These are phyloP conservation scores for Chlorops oryzae DNA, from an alignment of 1,140 invertebrate species.

Conservation along the genomic window DNA sequence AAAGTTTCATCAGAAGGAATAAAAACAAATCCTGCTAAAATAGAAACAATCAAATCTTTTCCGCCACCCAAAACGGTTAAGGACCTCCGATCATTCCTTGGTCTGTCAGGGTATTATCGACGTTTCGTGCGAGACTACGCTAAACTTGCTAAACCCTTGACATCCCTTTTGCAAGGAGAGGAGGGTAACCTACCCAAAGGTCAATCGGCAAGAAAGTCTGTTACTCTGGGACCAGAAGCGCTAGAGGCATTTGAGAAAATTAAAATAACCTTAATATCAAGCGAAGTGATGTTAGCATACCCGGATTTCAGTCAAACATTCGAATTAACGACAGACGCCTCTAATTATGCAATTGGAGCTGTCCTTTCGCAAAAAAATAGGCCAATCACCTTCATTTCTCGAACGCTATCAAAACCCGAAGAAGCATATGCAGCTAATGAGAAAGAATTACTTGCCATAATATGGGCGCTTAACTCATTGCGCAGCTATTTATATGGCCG, in stretches of 20 bases:
- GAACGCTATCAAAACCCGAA: conserved; percentile 29
- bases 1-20: conserved; percentile 24
- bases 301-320: conserved; percentile 39
- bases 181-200: conserved; percentile 11
- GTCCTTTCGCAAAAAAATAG: conserved; percentile 34
- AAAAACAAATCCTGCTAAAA: conserved; percentile 20
- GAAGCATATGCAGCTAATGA: too few relatives aligned
- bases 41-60: conserved; percentile 21
- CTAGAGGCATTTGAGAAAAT: conserved; percentile 26
- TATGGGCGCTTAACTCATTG: conserved; percentile 47
- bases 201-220: conserved; percentile 20
- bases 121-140: conserved; percentile 27
- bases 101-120: conserved; percentile 30
- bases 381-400: conserved; percentile 28
- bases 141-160: conserved; percentile 20
- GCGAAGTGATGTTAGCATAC: conserved; percentile 40
- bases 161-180: conserved; percentile 12
- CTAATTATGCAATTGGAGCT: conserved; percentile 29
- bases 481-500: conserved; percentile 31
- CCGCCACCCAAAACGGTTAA: conserved; percentile 25
- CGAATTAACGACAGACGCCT: conserved; percentile 36
- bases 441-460: conserved; percentile 39
- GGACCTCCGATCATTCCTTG: conserved; percentile 28
- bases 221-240: conserved; percentile 25
- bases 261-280: conserved; percentile 16